A percentile compares a stretch with the other conserved stretches of the same genome.
Evolutionary conservation across 2,113 vertebrate species (phyloP).

Genomic region (Proteles cristata): DNA sequence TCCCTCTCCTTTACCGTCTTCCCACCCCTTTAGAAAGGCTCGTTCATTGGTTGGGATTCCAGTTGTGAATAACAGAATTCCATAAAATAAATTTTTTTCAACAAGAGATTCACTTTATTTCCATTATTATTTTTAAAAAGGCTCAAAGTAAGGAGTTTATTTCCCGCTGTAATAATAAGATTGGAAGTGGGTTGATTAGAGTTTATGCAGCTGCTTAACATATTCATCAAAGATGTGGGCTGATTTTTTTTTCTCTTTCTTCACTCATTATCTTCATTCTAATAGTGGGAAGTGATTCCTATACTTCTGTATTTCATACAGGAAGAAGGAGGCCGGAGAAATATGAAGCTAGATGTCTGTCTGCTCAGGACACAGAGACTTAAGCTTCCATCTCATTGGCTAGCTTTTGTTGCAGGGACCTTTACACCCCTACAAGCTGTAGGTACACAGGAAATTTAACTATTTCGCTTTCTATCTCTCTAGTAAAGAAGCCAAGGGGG

Average conservation of each 20-base stretch:
- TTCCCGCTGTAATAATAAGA: not conserved
- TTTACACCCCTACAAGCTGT: not conserved
- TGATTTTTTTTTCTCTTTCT: not conserved
- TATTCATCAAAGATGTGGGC: not conserved
- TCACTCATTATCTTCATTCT: not conserved
- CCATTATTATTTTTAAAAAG: not conserved
- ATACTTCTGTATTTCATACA: not conserved
- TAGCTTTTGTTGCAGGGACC: not conserved
- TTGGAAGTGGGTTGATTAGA: not conserved
- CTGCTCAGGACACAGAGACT: not conserved
- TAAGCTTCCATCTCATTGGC: not conserved
- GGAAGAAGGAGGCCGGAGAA: not conserved
- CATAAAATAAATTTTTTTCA: not conserved
- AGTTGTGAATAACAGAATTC: not conserved
- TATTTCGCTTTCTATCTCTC: not conserved
- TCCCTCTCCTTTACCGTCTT: not conserved
- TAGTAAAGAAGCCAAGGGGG: not conserved
- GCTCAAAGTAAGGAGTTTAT: not conserved
- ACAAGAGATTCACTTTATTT: no score
- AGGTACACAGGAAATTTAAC: not conserved
- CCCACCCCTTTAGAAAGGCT: not conserved
- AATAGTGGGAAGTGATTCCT: not conserved
- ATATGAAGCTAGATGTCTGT: not conserved
- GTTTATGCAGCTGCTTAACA: not conserved
- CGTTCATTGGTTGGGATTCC: not conserved